Conservation (phyloP, 1,140 invertebrate genomes). For the Cecropterus lyciades region DNA sequence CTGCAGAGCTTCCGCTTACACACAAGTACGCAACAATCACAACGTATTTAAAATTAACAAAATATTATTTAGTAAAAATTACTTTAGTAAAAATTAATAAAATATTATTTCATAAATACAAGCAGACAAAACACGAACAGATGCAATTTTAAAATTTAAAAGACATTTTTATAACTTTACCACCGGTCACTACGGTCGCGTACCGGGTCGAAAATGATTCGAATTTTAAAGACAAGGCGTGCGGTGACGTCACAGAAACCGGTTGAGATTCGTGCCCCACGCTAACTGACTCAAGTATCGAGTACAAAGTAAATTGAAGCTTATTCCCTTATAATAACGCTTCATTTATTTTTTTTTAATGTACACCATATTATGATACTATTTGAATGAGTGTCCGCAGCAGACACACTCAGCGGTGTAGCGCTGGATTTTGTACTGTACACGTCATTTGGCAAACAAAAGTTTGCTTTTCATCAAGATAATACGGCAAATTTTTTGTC, state of each 20-base stretch:
- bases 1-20: conserved; percentile 18
- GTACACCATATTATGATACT: neutral
- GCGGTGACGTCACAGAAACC: conserved; percentile 30
- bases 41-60: neutral
- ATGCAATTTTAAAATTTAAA: conserved; percentile 7
- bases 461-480: conserved; percentile 6
- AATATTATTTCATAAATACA: too few relatives aligned
- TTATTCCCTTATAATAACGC: neutral
- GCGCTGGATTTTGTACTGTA: conserved; percentile 9
- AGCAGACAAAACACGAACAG: too few relatives aligned
- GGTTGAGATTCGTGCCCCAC: conserved; percentile 14
- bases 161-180: conserved; percentile 15
- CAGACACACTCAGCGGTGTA: conserved; percentile 6
- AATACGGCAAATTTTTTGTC: conserved; percentile 6
- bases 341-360: neutral
- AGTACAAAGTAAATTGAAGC: neutral
- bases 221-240: conserved; percentile 38
- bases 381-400: neutral
- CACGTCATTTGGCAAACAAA: conserved; percentile 15
- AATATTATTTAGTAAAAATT: too few relatives aligned
- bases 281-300: neutral
- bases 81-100: too few relatives aligned
- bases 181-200: conserved; percentile 18
- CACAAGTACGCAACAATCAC: neutral
- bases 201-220: conserved; percentile 38